Conservation (phyloP, 2,888 invertebrate species). For the Tigriopus californicus region DNA sequence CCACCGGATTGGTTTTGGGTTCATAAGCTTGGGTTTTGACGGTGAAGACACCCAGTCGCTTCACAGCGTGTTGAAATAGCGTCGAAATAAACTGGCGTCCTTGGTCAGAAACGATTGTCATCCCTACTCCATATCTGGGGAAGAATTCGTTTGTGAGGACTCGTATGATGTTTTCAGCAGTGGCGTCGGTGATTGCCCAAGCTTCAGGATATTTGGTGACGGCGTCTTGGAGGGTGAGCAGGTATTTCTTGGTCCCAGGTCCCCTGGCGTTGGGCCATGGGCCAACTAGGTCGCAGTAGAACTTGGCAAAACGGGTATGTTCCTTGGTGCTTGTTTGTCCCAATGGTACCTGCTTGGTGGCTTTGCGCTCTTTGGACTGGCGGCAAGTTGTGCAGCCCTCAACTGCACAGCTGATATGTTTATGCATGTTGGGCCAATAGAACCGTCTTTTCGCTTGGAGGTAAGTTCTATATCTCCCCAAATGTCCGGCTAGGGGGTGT, state of each 20-base stretch:
- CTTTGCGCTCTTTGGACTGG: background rate
- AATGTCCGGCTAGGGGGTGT: background rate
- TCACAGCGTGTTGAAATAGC: too few species aligned
- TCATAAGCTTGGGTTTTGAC: background rate
- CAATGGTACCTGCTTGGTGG: background rate
- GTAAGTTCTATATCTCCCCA: background rate
- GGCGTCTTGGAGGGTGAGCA: background rate
- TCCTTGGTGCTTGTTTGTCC: background rate
- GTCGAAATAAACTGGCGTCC: background rate
- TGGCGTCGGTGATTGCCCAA: background rate
- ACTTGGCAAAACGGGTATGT: background rate
- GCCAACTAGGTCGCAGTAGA: background rate
- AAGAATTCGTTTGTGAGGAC: background rate
- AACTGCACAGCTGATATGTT: background rate
- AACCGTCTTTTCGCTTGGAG: background rate
- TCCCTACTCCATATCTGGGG: background rate
- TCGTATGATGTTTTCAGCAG: background rate
- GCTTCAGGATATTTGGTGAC: background rate
- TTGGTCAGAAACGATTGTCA: background rate
- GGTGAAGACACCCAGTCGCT: background rate
- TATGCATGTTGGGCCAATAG: slow-evolving; percentile 4
- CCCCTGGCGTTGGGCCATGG: background rate
- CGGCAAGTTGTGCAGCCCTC: background rate
- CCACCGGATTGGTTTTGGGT: background rate
- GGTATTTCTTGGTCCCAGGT: background rate